phyloP scores from a whole-genome alignment of 2,888 invertebrate species.

The Coleophora flavipennella region DNA sequence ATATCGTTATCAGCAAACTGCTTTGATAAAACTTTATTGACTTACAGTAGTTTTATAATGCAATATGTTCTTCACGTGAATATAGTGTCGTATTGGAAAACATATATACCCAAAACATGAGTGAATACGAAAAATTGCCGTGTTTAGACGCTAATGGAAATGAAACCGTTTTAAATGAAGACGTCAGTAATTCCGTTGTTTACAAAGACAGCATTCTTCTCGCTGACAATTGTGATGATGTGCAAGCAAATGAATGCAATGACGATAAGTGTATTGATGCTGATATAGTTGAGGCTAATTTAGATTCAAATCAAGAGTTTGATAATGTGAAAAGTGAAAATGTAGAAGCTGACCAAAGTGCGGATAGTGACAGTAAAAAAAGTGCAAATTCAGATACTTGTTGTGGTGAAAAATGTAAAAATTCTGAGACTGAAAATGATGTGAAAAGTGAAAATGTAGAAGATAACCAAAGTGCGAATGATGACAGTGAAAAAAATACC shows the following conservation, averaged over 20 bases:
- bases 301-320: not conserved
- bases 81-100: not conserved
- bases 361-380: not conserved
- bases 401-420: too few species aligned
- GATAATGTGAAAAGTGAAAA: slow-evolving; percentile 16
- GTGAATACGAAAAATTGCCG: slow-evolving; percentile 35
- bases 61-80: not conserved
- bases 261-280: not conserved
- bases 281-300: not conserved
- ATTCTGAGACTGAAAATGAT: too few species aligned
- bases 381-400: too few species aligned
- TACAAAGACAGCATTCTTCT: slow-evolving; percentile 3
- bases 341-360: slow-evolving; percentile 5
- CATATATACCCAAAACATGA: slow-evolving; percentile 28
- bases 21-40: slow-evolving; percentile 26
- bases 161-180: slow-evolving; percentile 3
- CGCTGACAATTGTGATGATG: not conserved
- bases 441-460: slow-evolving; percentile 17
- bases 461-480: not conserved
- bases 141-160: slow-evolving; percentile 18
- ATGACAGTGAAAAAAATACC: not conserved
- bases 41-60: not conserved
- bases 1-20: slow-evolving; percentile 34
- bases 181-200: slow-evolving; percentile 9
- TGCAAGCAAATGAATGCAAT: not conserved